Base-by-base conservation (phyloP, 2,113 vertebrate genomes). In the Sinocyclocheilus grahami region DNA sequence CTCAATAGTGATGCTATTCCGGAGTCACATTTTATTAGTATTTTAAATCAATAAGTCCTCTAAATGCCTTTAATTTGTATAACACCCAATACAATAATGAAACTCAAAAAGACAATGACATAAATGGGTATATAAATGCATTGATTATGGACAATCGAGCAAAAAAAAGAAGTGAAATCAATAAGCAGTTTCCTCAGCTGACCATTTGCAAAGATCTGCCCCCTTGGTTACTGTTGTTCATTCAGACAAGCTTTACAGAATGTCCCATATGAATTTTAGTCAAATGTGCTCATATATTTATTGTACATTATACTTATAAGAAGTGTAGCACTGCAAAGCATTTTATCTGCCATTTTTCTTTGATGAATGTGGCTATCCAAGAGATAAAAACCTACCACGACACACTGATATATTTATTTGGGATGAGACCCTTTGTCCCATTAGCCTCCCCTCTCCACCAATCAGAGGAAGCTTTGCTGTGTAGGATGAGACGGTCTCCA, bases 401-500 rank as follows among this genome's bases (percentile, higher is more conserved):
- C 74, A 95, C 62, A 3, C 55, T 90, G 90, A 96, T 94, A 85
- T 95, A 95, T 62, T 94, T 94, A 91, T 94, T 92, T 0, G 95
- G 95, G 5, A 95, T 91, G 39, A 95, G 93, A 0, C 95, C 95
- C 24, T 88, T 87, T 16, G 63, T 48, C 4, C 93, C 92, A 0
- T 87, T 90, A 0, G 82, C 78, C 85, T 96, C 94, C 3, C 94
- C 95, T 77, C 89, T 91, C 94, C 95, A 95, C 95, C 93, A 93
- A 74, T 96, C 96, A 0, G 90, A 76, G 0, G 94, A 93, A 22
- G 94, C 91, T 4, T 92, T 93, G 86, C 92, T 90, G 14, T 95
- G 92, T 1, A 95, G 90, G 71, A 92, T 63, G 7, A 95, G 88
- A 8, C 90, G 83, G 0, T 95, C 94, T 6, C 92, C 92, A 0